phyloP scores from a whole-genome alignment of 2,113 vertebrate genomes.

The Jaculus jaculus region DNA sequence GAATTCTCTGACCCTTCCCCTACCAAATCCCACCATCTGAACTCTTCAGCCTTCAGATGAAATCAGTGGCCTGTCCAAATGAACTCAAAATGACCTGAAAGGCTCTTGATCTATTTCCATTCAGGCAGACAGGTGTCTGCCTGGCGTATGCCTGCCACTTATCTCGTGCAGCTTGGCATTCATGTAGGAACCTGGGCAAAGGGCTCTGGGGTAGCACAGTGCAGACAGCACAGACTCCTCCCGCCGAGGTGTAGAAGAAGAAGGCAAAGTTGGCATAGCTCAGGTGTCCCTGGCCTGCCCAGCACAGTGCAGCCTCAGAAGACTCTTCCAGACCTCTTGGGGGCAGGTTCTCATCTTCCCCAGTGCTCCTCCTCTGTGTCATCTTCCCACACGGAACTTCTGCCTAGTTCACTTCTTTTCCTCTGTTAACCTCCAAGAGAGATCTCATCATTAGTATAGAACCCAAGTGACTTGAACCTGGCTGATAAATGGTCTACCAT shows the following conservation, averaged over 20 bases:
- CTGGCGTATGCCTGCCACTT: constrained; percentile 13
- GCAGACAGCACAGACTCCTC: not conserved
- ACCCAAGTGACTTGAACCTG: not conserved
- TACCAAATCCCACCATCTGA: constrained; percentile 4
- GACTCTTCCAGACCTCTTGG: not conserved
- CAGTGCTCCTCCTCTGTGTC: not conserved
- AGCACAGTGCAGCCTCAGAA: not conserved
- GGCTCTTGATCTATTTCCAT: constrained; percentile 37
- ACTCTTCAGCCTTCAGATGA: constrained; percentile 53
- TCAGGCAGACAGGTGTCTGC: constrained; percentile 38
- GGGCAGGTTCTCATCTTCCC: not conserved
- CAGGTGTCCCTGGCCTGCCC: not conserved
- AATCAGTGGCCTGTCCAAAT: constrained; percentile 52
- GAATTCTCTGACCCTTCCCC: not conserved
- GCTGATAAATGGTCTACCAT: not conserved
- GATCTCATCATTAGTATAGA: not conserved
- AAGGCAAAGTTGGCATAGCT: not conserved
- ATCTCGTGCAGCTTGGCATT: constrained; percentile 42
- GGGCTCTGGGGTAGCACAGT: constrained; percentile 9
- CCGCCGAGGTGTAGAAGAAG: not conserved
- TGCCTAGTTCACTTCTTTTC: not conserved
- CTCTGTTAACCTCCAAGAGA: constrained; percentile 27
- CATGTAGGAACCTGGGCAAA: constrained; percentile 44
- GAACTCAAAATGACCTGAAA: constrained; percentile 58
- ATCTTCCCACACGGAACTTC: not conserved